Evolutionary conservation across 2,113 vertebrate genomes (phyloP), one percentile per base, ranked within the genome.

Genomic region (Galemys pyrenaicus): DNA sequence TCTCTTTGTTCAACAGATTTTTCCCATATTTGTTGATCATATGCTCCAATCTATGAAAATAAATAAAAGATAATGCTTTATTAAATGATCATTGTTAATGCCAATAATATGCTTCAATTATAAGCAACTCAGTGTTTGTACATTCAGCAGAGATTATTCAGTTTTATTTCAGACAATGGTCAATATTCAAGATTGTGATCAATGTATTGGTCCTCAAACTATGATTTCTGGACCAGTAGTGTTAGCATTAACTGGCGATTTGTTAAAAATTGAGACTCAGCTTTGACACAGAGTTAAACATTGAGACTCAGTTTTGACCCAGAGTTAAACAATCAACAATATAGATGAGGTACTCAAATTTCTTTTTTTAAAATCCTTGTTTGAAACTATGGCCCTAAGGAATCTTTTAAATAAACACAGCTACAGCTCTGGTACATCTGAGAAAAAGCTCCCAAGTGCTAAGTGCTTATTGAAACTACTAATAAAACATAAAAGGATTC

Each of bases 11-110:
- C 99, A 98, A 99, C 99, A 74, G 99, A 99, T 98, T 99, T 99
- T 98, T 99, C 99, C 99, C 99, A 99, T 98, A 99, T 99, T 98
- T 99, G 99, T 97, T 99, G 99, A 98, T 99, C 99, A 92, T 99
- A 99, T n/a, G 99, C 99, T 82, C 99, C 99, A 95, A 99, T 99
- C 99, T 99, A 97, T 83, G 96, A 96, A 97, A 93, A 97, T 78
- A 81, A 86, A 94, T 81, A 64, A 19, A 86, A 94, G 41, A 94
- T 0, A 95, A n/a, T 8, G 49, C 19, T 62, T 41, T 10, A 79
- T 94, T 94, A 93, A 95, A 77, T 49, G 41, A 81, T 64, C 44
- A 62, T 10, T 58, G 49, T 35, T 68, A 15, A 54, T 44, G 68
- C 39, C 60, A 90, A 83, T 19, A 51, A 39, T 5, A 64, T 44